These are phyloP conservation scores for Oophaga pumilio DNA, from an alignment of 2,113 vertebrate species.

Conservation along the genomic window DNA sequence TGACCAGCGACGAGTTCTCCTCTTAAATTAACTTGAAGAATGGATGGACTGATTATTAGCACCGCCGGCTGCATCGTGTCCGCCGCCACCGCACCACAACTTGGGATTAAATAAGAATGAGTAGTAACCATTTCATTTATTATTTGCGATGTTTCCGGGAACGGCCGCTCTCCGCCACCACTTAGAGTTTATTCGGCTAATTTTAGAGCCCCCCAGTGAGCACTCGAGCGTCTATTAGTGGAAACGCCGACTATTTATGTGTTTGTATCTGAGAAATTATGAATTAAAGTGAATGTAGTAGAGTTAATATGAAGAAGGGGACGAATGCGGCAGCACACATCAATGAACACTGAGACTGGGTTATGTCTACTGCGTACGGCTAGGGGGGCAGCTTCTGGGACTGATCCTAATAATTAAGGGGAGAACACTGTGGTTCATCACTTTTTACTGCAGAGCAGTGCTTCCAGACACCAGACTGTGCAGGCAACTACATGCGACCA, in stretches of 20 bases:
- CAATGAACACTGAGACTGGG: not conserved
- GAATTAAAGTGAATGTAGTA: not conserved
- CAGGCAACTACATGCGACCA: too few species aligned
- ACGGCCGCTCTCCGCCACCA: not conserved
- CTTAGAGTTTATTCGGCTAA: conserved; percentile 8
- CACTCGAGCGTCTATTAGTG: not conserved
- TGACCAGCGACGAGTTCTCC: not conserved
- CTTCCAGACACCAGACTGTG: too few species aligned
- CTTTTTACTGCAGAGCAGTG: too few species aligned
- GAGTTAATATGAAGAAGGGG: not conserved
- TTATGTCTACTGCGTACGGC: too few species aligned
- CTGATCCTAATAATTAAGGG: too few species aligned
- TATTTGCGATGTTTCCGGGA: conserved; percentile 8
- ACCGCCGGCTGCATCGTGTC: not conserved
- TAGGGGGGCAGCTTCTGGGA: too few species aligned
- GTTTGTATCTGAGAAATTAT: not conserved
- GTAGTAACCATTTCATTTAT: not conserved
- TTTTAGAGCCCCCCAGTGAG: conserved; percentile 13
- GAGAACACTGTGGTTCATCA: too few species aligned
- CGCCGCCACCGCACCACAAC: not conserved
- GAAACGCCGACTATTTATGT: not conserved
- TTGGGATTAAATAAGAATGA: conserved; percentile 26
- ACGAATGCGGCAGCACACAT: not conserved
- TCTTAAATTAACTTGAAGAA: conserved; percentile 24
- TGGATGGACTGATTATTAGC: not conserved